Evolutionary conservation across 2,113 vertebrate species (phyloP).

Genomic region (Brienomyrus brachyistius): DNA sequence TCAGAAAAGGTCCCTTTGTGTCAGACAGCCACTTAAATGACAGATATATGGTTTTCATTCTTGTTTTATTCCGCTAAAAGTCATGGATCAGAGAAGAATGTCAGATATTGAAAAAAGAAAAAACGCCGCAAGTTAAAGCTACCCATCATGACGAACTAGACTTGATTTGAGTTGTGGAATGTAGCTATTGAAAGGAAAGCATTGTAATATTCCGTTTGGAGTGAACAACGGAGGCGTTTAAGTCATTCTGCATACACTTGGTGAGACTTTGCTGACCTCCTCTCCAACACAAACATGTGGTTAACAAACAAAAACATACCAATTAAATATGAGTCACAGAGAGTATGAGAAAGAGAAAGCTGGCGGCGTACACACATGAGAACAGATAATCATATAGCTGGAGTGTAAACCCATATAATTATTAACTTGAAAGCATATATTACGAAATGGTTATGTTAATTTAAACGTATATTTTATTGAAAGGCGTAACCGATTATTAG

Average conservation of each 20-base stretch:
- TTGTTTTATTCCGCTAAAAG: neutral
- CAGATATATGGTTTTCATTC: neutral
- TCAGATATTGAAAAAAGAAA: neutral
- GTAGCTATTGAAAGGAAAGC: neutral
- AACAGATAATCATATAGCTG: neutral
- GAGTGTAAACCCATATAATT: neutral
- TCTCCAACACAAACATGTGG: neutral
- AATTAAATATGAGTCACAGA: neutral
- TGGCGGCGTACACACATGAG: neutral
- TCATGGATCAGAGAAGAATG: neutral
- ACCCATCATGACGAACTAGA: neutral
- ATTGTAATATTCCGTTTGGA: neutral
- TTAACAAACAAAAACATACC: neutral
- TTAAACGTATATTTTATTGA: neutral
- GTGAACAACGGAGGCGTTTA: neutral
- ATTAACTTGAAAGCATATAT: neutral
- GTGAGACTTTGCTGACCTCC: neutral
- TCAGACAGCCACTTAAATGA: neutral
- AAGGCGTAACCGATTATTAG: neutral
- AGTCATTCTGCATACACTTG: neutral
- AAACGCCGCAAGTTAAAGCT: neutral
- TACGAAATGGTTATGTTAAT: neutral
- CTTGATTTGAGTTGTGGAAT: neutral
- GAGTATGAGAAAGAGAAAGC: neutral
- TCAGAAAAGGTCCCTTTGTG: constrained; percentile 13